Conservation (phyloP, 1,140 invertebrate species). For the Maconellicoccus hirsutus region DNA sequence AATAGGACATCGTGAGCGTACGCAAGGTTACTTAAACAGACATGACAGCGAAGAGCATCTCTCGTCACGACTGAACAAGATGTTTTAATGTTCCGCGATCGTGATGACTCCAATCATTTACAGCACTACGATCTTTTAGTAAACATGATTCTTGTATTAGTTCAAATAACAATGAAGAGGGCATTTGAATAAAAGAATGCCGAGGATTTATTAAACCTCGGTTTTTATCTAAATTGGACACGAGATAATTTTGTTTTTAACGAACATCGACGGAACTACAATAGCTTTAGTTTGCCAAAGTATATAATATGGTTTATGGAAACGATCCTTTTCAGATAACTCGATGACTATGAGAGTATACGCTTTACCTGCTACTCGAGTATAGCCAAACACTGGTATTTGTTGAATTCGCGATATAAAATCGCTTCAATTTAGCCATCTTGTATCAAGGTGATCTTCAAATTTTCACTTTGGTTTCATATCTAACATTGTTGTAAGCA, state of each 20-base stretch:
- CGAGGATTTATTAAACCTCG: not conserved
- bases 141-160: constrained; percentile 9
- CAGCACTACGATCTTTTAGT: not conserved
- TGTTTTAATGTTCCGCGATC: constrained; percentile 3
- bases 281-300: too few species aligned
- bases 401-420: not conserved
- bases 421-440: not conserved
- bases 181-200: constrained; percentile 4
- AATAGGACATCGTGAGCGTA: constrained; percentile 3
- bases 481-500: not conserved
- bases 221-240: not conserved
- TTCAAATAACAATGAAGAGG: not conserved
- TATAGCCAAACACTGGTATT: not conserved
- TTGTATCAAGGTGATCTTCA: constrained; percentile 1
- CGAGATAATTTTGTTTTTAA: not conserved
- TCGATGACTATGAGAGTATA: not conserved
- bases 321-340: not conserved
- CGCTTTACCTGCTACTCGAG: too few species aligned
- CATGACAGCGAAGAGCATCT: constrained; percentile 7
- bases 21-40: not conserved
- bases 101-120: constrained; percentile 2
- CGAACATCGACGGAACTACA: not conserved
- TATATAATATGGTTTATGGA: not conserved
- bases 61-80: constrained; percentile 2
- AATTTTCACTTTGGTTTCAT: not conserved